Base-by-base conservation (phyloP, 2,888 invertebrate genomes). In the Volucella inflata region DNA sequence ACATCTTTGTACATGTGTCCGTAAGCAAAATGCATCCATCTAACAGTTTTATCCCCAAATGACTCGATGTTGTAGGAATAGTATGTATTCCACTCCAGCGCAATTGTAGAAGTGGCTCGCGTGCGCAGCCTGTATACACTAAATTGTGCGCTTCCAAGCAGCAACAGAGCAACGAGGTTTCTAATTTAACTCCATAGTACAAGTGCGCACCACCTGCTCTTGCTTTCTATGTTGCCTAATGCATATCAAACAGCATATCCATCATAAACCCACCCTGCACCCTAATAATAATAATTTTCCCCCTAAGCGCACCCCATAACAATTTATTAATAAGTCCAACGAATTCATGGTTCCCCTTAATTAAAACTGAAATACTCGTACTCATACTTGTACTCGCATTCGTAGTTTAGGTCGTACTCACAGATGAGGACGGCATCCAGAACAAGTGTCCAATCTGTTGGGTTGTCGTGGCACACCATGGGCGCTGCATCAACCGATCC, bases 211-310 rank as follows among this genome's bases (percentile, higher is more conserved):
- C 85, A 85, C 85, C 85, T 85, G 85, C 85, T 85, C 16, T 50
- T 65, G 65, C 67, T 68, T 51, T 21, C 21, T 21, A 53, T 62
- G 60, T 42, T 50, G 55, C 51, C 85, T 81, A 80, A 85, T 72
- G 62, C 77, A 85, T 85, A 80, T 85, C 85, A 85, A 85, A 85
- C 72, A 81, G 57, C 72, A 77, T 81, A 85, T 85, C 85, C 76
- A 85, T 85, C 85, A 85, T 85, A 85, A 72, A 68, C 60, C 76
- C 62, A 81, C 76, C 85, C 85, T 67, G 57, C 59, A 65, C 65
- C 75, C 57, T 62, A 85, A 85, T 85, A 81, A 85, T 77, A 85
- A 85, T 85, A 77, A 85, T 85, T 75, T 60, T 57, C 65, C 42
- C 80, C 71, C 78, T 62, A 57, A 21, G 67, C 72, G 42, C 55